These are phyloP conservation scores for Chelonoidis abingdonii DNA, from an alignment of 2,113 vertebrate genomes.

Conservation along the genomic window DNA sequence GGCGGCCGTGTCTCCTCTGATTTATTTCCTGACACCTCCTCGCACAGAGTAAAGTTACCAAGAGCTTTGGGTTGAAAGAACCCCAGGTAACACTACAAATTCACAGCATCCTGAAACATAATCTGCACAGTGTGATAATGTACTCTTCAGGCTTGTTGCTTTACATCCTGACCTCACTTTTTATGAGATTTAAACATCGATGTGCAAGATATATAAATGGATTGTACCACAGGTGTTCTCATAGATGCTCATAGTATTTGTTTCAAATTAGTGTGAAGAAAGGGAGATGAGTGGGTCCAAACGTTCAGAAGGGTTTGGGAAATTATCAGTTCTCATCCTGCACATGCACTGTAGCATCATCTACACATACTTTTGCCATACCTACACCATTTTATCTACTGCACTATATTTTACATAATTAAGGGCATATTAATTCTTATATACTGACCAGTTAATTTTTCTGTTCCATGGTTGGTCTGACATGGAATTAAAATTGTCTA, in stretches of 20 bases:
- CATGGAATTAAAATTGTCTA: neutral
- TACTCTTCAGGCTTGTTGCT: neutral
- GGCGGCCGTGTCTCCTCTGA: too few species aligned
- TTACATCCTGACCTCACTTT: neutral
- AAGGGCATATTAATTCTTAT: neutral
- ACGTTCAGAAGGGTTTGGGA: neutral
- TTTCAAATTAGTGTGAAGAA: constrained; percentile 2
- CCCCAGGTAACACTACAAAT: too few species aligned
- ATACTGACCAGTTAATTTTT: neutral
- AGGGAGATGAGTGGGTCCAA: neutral
- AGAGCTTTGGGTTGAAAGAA: too few species aligned
- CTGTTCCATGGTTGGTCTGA: neutral
- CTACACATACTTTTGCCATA: neutral
- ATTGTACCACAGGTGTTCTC: neutral
- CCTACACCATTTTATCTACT: neutral
- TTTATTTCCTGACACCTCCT: too few species aligned
- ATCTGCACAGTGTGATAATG: neutral
- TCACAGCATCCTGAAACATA: neutral
- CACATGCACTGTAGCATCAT: neutral
- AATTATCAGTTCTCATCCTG: neutral
- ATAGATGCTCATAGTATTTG: neutral
- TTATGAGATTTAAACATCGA: neutral
- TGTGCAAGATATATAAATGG: neutral
- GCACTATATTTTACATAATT: neutral
- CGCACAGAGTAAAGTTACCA: too few species aligned